These are phyloP conservation scores for Erebia aethiops DNA, from an alignment of 2,888 invertebrate species.

Conservation along the genomic window DNA sequence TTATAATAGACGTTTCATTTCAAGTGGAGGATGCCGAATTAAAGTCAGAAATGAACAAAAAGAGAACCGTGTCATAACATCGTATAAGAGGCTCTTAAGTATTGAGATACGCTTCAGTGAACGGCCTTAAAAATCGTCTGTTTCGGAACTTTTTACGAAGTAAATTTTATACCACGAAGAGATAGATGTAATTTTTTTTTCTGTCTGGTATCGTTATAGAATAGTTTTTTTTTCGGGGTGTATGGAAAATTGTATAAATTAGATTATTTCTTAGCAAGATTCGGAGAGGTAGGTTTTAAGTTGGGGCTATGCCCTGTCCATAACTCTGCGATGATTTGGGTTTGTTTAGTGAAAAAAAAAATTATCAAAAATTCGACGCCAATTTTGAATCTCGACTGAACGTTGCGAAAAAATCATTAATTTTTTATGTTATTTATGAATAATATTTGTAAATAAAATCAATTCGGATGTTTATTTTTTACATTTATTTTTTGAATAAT, in stretches of 20 bases:
- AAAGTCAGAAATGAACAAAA: too few relatives aligned
- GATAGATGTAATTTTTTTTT: slow-evolving; percentile 51
- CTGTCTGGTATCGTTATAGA: slow-evolving; percentile 62
- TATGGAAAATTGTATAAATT: slow-evolving; percentile 81
- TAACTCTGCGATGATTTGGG: slow-evolving; percentile 67
- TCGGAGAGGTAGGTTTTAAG: slow-evolving; percentile 65
- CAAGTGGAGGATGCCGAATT: too few relatives aligned
- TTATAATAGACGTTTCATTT: too few relatives aligned
- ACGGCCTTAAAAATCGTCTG: slow-evolving; percentile 23
- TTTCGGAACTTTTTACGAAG: slow-evolving; percentile 50
- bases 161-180: slow-evolving; percentile 60
- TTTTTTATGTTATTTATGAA: slow-evolving; percentile 31
- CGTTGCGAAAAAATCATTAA: slow-evolving; percentile 42
- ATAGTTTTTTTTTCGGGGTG: slow-evolving; percentile 69
- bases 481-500: slow-evolving; percentile 46
- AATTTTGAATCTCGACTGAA: slow-evolving; percentile 63
- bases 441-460: slow-evolving; percentile 74
- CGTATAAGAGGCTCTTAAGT: background rate
- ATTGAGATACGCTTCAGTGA: background rate
- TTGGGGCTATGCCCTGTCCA: slow-evolving; percentile 63
- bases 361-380: slow-evolving; percentile 28
- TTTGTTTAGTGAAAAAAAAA: slow-evolving; percentile 60
- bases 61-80: too few relatives aligned
- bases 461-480: slow-evolving; percentile 55
- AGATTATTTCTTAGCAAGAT: slow-evolving; percentile 71